phyloP scores from a whole-genome alignment of 2,888 invertebrate genomes.

The Heliconius aoede region DNA sequence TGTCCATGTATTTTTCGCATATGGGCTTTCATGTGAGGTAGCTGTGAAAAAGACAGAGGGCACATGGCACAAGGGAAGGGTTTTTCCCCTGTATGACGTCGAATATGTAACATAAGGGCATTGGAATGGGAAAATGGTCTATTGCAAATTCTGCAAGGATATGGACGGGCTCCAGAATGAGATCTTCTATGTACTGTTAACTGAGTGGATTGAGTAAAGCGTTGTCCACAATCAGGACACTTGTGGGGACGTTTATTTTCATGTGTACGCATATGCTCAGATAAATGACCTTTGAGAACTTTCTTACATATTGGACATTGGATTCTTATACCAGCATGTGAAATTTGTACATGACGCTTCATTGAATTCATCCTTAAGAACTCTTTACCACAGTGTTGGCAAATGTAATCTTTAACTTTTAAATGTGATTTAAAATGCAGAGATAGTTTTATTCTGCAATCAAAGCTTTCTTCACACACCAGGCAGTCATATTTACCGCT shows the following conservation, averaged over 20 bases:
- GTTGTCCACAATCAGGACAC: conserved; percentile 90
- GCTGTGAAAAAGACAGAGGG: conserved; percentile 89
- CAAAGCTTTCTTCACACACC: conserved; percentile 88
- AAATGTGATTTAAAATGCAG: conserved; percentile 88
- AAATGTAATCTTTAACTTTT: conserved; percentile 89
- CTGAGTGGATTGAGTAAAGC: conserved; percentile 93
- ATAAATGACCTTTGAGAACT: conserved; percentile 90
- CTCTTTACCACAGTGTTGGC: conserved; percentile 91
- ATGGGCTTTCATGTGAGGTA: conserved; percentile 94
- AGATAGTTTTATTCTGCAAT: conserved; percentile 85
- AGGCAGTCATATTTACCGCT: conserved; percentile 88
- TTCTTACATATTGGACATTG: conserved; percentile 92
- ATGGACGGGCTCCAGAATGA: conserved; percentile 93
- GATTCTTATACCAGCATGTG: conserved; percentile 90
- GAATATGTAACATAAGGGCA: conserved; percentile 91
- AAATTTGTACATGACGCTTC: conserved; percentile 89
- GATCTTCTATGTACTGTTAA: conserved; percentile 91
- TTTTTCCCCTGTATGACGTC: conserved; percentile 93
- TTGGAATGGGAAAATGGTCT: conserved; percentile 93
- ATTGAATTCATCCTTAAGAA: conserved; percentile 90
- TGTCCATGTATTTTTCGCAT: conserved; percentile 93
- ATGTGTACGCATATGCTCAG: conserved; percentile 93
- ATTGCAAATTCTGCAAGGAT: conserved; percentile 91
- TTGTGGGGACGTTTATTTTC: conserved; percentile 89
- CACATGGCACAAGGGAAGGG: conserved; percentile 90